Base-by-base conservation (phyloP, 2,113 vertebrate species). In the Xyrauchen texanus region DNA sequence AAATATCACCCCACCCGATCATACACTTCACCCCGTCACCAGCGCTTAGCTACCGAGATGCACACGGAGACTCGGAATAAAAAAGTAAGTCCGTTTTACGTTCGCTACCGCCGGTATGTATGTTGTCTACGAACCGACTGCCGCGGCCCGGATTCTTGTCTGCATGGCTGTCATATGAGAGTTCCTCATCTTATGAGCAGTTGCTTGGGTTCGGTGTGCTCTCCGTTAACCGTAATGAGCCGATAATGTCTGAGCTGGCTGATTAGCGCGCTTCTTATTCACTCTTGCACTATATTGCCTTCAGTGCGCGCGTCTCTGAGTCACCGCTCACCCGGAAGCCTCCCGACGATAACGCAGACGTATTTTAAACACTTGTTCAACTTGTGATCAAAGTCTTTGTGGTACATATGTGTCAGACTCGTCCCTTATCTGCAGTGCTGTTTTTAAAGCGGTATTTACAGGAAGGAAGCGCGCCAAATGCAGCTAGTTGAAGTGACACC, bases 11-110 rank as follows among this genome's bases (percentile, higher is more conserved):
- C 87, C 82, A 76, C 88, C 88, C 88, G 87, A 68, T 68, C 88
- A 82, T 77, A 76, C 87, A 85, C 92, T 88, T 90, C 92, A 86
- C 90, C 90, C 89, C 88, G 66, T 21, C 87, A 85, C 87, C 88
- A 86, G 88, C 87, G 87, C 88, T 85, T 84, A 87, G 89, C 88
- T 81, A 90, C 89, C 89, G 91, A 92, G 89, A 94, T 94, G 93
- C 93, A 94, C 92, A 92, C 92, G 88, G 93, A 93, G 90, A 92
- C 88, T 85, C 91, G 91, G 69, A 90, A 86, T 85, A 93, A 91
- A 87, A 93, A 91, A 93, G 93, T 93, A 93, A 93, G 93, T 88
- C 82, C n/a, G 70, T 82, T 84, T 82, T 57, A 84, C 63, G 15
- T 57, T 74, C 57, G 68, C 77, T 72, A 68, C 77, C 46, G 45